A percentile compares a stretch with the other conserved stretches of the same genome.
Evolutionary conservation across 2,113 vertebrate genomes (phyloP).

Genomic region (Myodes glareolus): DNA sequence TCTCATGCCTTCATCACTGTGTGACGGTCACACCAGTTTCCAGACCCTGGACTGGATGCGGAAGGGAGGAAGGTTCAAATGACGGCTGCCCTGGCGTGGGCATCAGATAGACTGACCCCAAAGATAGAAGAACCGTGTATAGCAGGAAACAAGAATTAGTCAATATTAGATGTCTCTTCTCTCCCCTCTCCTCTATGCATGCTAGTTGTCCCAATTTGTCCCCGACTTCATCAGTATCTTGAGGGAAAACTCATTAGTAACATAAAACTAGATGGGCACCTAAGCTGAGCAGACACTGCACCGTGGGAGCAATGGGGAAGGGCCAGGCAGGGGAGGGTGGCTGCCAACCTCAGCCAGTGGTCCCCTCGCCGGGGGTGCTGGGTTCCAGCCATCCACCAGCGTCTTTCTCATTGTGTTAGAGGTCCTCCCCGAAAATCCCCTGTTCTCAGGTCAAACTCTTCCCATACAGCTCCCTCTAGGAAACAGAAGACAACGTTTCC

Average conservation of each 20-base stretch:
- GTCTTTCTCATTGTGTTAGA: background rate
- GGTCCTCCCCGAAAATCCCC: background rate
- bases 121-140: background rate
- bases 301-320: background rate
- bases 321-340: accelerated
- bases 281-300: background rate
- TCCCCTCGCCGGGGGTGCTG: background rate
- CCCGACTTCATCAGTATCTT: background rate
- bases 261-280: background rate
- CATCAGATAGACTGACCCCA: background rate
- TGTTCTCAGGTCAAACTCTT: background rate
- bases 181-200: background rate
- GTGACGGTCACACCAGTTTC: background rate
- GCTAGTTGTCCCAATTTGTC: background rate
- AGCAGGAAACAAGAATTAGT: background rate
- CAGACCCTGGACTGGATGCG: background rate
- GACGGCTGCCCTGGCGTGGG: background rate
- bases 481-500: background rate
- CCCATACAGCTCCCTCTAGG: background rate
- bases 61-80: background rate
- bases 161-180: background rate
- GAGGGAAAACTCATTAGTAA: background rate
- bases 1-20: background rate
- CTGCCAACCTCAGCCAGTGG: background rate
- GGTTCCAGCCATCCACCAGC: background rate